These are phyloP conservation scores for Sebastes vulpes DNA, from an alignment of 2,797 vertebrate genomes.

Conservation along the genomic window DNA sequence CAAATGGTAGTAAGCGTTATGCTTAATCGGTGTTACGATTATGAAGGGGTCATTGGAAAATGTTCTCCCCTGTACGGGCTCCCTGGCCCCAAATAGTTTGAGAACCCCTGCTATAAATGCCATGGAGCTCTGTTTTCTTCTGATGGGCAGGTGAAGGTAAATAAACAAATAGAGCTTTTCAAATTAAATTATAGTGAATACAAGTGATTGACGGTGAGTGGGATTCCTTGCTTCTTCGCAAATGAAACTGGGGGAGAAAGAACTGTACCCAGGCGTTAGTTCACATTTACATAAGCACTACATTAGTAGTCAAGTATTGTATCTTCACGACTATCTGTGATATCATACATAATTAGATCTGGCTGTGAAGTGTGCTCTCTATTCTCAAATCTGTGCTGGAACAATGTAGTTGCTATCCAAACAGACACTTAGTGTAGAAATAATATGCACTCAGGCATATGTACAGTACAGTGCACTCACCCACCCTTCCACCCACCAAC, in stretches of 20 bases:
- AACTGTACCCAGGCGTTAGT: conserved; percentile 23
- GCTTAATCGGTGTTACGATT: too few species aligned
- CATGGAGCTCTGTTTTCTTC: background rate
- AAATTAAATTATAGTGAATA: conserved; percentile 15
- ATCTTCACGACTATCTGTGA: conserved; percentile 41
- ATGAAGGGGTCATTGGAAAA: too few species aligned
- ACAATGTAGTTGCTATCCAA: conserved; percentile 46
- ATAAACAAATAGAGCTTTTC: conserved; percentile 3
- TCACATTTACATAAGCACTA: conserved; percentile 57
- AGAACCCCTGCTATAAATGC: background rate
- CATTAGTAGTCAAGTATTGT: conserved; percentile 67
- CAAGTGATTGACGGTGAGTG: conserved; percentile 33
- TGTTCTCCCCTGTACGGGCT: too few species aligned
- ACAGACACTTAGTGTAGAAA: conserved; percentile 42
- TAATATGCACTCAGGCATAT: background rate
- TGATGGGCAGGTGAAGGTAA: conserved; percentile 28
- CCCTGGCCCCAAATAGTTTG: too few species aligned
- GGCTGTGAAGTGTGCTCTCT: conserved; percentile 40
- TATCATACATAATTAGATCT: conserved; percentile 56
- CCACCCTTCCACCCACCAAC: conserved; percentile 28
- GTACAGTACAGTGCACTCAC: conserved; percentile 24
- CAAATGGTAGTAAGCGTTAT: too few species aligned
- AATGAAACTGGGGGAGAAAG: conserved; percentile 19
- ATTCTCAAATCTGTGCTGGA: conserved; percentile 42
- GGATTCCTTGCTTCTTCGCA: conserved; percentile 16